Conservation (phyloP, 2,888 invertebrate genomes). For the Xylocampa areola region DNA sequence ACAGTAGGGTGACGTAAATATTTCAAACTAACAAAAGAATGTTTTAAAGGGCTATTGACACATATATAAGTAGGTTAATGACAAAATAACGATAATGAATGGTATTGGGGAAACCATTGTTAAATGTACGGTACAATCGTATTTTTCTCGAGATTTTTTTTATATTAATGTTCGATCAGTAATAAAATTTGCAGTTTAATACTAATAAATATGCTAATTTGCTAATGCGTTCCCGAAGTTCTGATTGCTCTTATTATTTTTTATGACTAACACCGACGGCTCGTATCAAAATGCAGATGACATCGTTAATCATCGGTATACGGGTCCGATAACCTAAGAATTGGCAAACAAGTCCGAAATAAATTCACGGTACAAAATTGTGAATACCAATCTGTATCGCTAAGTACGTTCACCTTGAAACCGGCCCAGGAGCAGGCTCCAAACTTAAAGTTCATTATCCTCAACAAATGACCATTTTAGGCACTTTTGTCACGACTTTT, state of each 20-base stretch:
- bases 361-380: constrained; percentile 76
- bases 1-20: constrained; percentile 32
- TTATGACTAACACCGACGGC: constrained; percentile 52
- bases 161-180: background rate
- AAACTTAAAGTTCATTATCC: constrained; percentile 85
- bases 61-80: constrained; percentile 70
- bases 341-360: constrained; percentile 82
- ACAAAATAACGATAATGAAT: constrained; percentile 54
- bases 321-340: constrained; percentile 83
- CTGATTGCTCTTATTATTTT: constrained; percentile 47
- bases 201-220: constrained; percentile 12
- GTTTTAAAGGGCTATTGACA: constrained; percentile 54
- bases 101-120: constrained; percentile 18
- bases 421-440: constrained; percentile 80
- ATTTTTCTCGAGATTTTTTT: background rate
- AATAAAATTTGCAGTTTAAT: constrained; percentile 8
- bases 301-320: constrained; percentile 73
- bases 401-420: constrained; percentile 86
- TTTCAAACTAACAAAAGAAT: constrained; percentile 53
- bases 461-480: constrained; percentile 77
- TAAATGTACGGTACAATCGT: background rate
- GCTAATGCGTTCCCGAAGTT: constrained; percentile 8
- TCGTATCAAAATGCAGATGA: constrained; percentile 66
- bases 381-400: constrained; percentile 80
- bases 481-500: constrained; percentile 62